A percentile compares a stretch with the other conserved stretches of the same genome.
These are phyloP conservation scores for Trichopria drosophilae DNA, from an alignment of 2,888 invertebrate species.

Conservation along the genomic window DNA sequence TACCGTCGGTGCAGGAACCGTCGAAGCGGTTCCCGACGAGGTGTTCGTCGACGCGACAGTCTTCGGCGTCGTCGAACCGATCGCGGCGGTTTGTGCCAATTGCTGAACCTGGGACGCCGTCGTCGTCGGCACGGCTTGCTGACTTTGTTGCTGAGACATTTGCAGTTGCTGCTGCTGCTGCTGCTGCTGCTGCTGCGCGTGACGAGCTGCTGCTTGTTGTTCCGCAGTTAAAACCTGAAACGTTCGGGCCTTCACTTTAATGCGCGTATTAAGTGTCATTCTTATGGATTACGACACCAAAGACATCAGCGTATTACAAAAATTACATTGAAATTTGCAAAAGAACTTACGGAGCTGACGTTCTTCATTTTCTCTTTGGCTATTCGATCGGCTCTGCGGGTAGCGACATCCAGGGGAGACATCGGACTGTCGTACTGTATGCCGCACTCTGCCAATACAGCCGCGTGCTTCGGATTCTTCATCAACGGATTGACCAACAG, in stretches of 20 bases:
- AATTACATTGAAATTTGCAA: too few relatives aligned
- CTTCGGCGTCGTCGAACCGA: conserved; percentile 38
- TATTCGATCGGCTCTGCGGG: conserved; percentile 80
- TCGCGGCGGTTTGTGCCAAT: conserved; percentile 44
- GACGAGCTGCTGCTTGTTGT: conserved; percentile 43
- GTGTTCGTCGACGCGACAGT: conserved; percentile 37
- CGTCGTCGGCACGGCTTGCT: conserved; percentile 39
- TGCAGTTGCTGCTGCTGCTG: conserved; percentile 50
- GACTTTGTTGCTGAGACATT: conserved; percentile 44
- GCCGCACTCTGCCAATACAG: conserved; percentile 80
- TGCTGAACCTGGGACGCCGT: conserved; percentile 46
- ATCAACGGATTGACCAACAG: conserved; percentile 72
- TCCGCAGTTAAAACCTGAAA: conserved; percentile 48
- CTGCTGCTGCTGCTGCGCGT: conserved; percentile 40
- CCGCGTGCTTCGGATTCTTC: conserved; percentile 83
- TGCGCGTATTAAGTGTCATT: too few relatives aligned
- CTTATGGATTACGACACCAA: too few relatives aligned
- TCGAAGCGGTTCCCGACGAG: conserved; percentile 37
- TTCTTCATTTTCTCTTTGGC: conserved; percentile 77
- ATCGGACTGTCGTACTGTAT: conserved; percentile 84
- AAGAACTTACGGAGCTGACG: conserved; percentile 41
- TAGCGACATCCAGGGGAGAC: conserved; percentile 79
- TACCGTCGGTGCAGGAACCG: conserved; percentile 41
- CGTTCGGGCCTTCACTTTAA: too few relatives aligned
- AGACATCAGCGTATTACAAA: too few relatives aligned